Base-by-base conservation (phyloP, 2,888 invertebrate species). In the Drosophila kokeensis region DNA sequence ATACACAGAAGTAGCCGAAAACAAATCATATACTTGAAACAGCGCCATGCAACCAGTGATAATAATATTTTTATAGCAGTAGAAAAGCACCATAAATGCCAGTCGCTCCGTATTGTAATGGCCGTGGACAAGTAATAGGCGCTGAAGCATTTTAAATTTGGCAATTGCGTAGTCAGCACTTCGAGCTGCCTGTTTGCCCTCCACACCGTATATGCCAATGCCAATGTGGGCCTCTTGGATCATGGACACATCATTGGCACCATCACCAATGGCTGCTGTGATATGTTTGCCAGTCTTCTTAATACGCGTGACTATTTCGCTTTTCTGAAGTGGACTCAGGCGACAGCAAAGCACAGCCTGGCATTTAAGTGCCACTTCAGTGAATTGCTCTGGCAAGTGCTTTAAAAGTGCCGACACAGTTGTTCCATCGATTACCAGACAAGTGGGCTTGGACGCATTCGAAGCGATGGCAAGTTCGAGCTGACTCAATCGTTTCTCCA, bases 201-300 rank as follows among this genome's bases (percentile, higher is more conserved):
- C 96, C 64, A 94, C 94, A 7, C 95, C 95, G 75, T 95, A 94
- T 60, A 96, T 95, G 79, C 97, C 98, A 67, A 98, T 94, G 63
- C 98, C 98, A 18, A 98, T 97, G 89, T 99, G 98, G 0, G 99
- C 98, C 92, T 98, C 98, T 91, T 98, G 98, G 86, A 99, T 98
- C 99, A 99, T 99, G 45, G 98, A 97, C 42, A 99, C 98, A 92
- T 99, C 99, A 93, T 99, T 99, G 48, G 98, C 99, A 0, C 99
- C 99, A 91, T 99, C 99, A 0, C 99, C 99, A 49, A 99, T 97
- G 0, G 99, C 98, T 0, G 98, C 98, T 0, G 98, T 98, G 40
- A 96, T 95, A 1, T 98, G 97, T 15, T 87, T 93, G 40, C 95
- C 81, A 0, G 87, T 69, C 0, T 81, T 90, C 76, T 93, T 93